Conservation (phyloP, 2,113 vertebrate species). For the Sylvilagus bachmani region DNA sequence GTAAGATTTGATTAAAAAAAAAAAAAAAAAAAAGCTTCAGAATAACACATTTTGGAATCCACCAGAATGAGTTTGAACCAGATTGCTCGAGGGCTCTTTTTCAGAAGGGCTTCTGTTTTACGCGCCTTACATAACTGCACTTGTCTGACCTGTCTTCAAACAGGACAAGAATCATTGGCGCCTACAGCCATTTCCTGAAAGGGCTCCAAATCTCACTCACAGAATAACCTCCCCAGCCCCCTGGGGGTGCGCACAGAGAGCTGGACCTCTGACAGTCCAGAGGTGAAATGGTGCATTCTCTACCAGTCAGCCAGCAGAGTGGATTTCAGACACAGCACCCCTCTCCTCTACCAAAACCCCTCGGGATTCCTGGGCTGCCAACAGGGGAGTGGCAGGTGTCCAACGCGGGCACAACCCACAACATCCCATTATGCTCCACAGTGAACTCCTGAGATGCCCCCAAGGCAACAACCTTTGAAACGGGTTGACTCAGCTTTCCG, state of each 20-base stretch:
- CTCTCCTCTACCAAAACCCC: not conserved
- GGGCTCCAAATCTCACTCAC: not conserved
- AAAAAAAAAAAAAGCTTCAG: not conserved
- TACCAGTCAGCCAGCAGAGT: not conserved
- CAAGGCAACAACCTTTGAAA: not conserved
- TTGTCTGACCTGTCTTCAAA: not conserved
- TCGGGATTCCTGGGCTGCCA: not conserved
- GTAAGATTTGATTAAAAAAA: not conserved
- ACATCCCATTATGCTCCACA: not conserved
- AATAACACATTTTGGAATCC: not conserved
- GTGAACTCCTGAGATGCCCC: not conserved
- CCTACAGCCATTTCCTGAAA: not conserved
- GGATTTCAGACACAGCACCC: not conserved
- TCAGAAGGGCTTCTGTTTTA: not conserved
- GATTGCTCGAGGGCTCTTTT: not conserved
- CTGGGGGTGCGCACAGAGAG: accelerated
- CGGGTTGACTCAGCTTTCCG: not conserved
- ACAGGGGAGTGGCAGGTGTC: not conserved
- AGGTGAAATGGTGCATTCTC: not conserved
- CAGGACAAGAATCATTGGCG: accelerated
- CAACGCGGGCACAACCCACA: not conserved
- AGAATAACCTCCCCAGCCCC: not conserved
- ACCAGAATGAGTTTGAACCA: not conserved
- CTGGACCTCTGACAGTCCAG: not conserved
- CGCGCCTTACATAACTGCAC: not conserved